These are phyloP conservation scores for Drosophila mimica DNA, from an alignment of 2,888 invertebrate species.

Conservation along the genomic window DNA sequence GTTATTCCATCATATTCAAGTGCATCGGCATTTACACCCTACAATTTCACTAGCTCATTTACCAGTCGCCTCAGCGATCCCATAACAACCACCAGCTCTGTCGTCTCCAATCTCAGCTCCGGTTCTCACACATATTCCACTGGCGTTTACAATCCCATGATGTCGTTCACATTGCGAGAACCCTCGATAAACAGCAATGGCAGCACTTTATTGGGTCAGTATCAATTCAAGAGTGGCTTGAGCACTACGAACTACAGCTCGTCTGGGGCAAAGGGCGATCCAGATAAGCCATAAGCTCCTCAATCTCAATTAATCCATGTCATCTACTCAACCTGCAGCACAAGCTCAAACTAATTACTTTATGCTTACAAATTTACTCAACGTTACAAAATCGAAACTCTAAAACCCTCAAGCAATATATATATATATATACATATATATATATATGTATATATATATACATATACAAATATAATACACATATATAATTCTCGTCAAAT, in stretches of 20 bases:
- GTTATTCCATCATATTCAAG: constrained; percentile 55
- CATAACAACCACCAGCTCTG: constrained; percentile 27
- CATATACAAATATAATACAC: constrained; percentile 19
- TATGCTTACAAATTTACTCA: constrained; percentile 38
- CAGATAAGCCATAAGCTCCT: constrained; percentile 53
- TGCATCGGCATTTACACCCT: constrained; percentile 55
- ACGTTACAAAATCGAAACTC: constrained; percentile 34
- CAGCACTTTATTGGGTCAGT: constrained; percentile 48
- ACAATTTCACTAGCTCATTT: constrained; percentile 52
- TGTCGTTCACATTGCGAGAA: constrained; percentile 74
- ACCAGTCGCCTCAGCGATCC: constrained; percentile 47
- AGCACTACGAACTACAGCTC: constrained; percentile 32
- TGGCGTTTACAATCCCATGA: constrained; percentile 77
- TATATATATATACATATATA: constrained; percentile 44
- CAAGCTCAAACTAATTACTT: constrained; percentile 54
- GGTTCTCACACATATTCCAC: constrained; percentile 60
- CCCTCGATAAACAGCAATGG: constrained; percentile 47
- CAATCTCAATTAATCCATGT: constrained; percentile 13
- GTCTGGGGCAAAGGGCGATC: constrained; percentile 40
- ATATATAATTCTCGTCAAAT: constrained; percentile 2
- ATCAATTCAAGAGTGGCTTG: constrained; percentile 55
- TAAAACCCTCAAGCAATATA: constrained; percentile 59
- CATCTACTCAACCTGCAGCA: constrained; percentile 12
- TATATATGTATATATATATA: constrained; percentile 11
- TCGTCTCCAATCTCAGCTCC: constrained; percentile 37